Percentiles rank a stretch among this genome's conserved stretches.
Conservation (phyloP, 1,140 invertebrate species). For the Harpegnathos saltator region DNA sequence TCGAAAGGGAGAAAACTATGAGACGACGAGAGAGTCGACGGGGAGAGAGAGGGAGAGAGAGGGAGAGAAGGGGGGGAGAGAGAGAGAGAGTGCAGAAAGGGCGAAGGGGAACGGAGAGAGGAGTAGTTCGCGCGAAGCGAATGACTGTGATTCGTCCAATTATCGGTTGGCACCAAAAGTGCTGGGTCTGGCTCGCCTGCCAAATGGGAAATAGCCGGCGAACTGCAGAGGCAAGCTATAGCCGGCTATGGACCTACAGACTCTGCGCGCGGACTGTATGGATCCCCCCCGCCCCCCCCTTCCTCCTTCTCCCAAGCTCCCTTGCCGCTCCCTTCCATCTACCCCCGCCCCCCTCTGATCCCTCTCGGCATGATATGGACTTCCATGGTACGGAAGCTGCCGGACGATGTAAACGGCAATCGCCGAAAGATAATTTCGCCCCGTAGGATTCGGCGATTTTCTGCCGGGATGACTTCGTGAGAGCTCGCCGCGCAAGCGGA, state of each 20-base stretch:
- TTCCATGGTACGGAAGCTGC: constrained; percentile 48
- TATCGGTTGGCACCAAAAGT: constrained; percentile 83
- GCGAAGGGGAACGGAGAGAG: constrained; percentile 13
- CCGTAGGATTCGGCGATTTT: constrained; percentile 65
- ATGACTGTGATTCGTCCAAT: constrained; percentile 83
- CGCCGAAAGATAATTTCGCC: constrained; percentile 74
- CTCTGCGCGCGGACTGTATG: constrained; percentile 66
- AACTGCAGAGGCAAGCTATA: constrained; percentile 78
- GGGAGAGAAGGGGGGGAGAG: constrained; percentile 36
- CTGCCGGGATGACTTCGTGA: constrained; percentile 43
- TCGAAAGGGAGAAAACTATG: neutral
- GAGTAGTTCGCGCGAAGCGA: constrained; percentile 78
- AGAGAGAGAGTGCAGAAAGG: constrained; percentile 26
- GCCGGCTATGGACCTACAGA: constrained; percentile 70
- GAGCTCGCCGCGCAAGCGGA: constrained; percentile 19
- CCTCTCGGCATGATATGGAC: constrained; percentile 57
- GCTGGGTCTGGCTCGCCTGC: constrained; percentile 82
- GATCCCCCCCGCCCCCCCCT: too few relatives aligned
- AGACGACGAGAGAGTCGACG: neutral
- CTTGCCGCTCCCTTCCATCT: constrained; percentile 27
- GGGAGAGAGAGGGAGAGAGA: neutral
- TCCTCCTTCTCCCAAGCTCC: constrained; percentile 3
- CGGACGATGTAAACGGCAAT: constrained; percentile 74
- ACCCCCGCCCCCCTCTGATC: constrained; percentile 3
- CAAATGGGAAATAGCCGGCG: constrained; percentile 82